Evolutionary conservation across 2,797 vertebrate species (phyloP), one percentile per base, ranked within the genome.

Genomic region (Paedocypris micromegethes): DNA sequence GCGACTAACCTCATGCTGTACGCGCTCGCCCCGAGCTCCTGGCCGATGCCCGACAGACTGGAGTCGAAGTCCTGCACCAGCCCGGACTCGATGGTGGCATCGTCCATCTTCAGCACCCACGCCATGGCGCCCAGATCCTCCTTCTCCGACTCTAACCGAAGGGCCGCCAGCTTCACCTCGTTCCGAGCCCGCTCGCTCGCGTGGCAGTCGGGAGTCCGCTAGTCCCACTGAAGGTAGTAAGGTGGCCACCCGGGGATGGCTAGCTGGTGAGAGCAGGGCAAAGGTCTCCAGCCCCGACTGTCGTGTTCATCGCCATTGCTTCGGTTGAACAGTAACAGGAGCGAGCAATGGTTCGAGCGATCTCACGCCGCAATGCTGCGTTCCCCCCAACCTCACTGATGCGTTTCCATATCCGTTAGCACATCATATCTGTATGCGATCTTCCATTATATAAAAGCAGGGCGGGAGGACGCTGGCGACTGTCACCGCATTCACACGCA

Each of bases 71-170:
- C 95, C 83, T 98, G 95, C 86, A 95, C 95, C 80, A 98, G 91
- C 78, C 95, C 95, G 8, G 95, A 95, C 90, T 98, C 95, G 79
- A 98, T 97, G 82, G 91, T 88, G 82, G 93, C 94, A 81, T 98
- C 94, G 83, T 97, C 95, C 94, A 97, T 97, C 92, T 95, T 98
- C 90, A 98, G 91, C 83, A 96, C 93, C 95, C 95, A 97, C 87
- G 94, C 93, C 95, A 97, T 97, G 51, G 89, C 80, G 79, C 86
- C 87, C 74, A 86, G 76, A 78, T 88, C 86, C 83, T 89, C 86
- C 81, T 90, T 88, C 81, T 89, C 88, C 73, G 82, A 80, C 81
- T 87, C 87, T 66, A 87, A 80, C 68, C 81, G 83, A 64, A 88
- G 80, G 79, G 86, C 81, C 85, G 85, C 88, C 89, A 88, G 87